Conservation (phyloP, 2,113 vertebrate species). For the Hippocampus barbouri region DNA sequence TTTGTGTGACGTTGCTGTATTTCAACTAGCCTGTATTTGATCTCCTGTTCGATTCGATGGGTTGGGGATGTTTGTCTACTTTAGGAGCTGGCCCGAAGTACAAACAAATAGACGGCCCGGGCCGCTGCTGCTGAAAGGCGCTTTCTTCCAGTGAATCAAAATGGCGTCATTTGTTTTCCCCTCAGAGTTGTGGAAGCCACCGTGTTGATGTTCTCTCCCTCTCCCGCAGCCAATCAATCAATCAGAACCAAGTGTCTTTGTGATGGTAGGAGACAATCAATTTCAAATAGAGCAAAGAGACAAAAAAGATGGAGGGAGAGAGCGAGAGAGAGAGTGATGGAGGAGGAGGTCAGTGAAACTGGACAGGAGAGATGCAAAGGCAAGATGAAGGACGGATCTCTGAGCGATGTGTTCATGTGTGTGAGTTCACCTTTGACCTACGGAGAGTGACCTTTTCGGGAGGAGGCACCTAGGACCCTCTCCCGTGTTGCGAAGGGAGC, state of each 20-base stretch:
- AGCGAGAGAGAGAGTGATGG: constrained; percentile 52
- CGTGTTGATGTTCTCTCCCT: constrained; percentile 67
- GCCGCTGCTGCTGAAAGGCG: constrained; percentile 25
- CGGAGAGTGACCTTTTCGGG: constrained; percentile 55
- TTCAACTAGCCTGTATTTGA: constrained; percentile 27
- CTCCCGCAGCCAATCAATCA: constrained; percentile 73
- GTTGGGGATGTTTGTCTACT: constrained; percentile 36
- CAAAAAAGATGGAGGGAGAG: constrained; percentile 37
- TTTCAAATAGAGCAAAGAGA: constrained; percentile 72
- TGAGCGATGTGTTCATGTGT: constrained; percentile 20
- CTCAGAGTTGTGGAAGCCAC: constrained; percentile 43
- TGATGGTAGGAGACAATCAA: constrained; percentile 84
- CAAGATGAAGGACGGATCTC: constrained; percentile 47
- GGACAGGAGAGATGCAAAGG: constrained; percentile 46
- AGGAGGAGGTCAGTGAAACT: constrained; percentile 48
- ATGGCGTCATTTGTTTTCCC: constrained; percentile 53
- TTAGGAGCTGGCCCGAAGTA: constrained; percentile 13
- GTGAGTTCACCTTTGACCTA: constrained; percentile 55
- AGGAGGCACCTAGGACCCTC: constrained; percentile 33
- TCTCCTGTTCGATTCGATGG: constrained; percentile 21
- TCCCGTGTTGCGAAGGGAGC: constrained; percentile 15
- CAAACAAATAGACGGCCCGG: constrained; percentile 34
- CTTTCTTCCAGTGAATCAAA: constrained; percentile 43
- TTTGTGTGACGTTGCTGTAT: constrained; percentile 13
- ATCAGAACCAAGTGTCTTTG: constrained; percentile 83